Conservation (phyloP, 2,797 vertebrate species). For the Phoxinus dragarum region DNA sequence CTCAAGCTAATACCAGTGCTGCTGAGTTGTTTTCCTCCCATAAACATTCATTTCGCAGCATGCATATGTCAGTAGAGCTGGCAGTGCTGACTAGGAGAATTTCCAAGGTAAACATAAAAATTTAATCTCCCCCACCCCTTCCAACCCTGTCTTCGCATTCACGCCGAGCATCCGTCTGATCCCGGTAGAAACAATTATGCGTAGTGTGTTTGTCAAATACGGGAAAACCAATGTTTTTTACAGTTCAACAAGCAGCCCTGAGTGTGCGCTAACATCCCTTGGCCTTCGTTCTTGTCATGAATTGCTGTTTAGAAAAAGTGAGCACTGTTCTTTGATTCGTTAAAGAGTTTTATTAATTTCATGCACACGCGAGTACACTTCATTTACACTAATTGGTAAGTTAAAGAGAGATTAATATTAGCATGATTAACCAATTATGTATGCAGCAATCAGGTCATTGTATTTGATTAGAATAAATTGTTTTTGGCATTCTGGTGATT, state of each 20-base stretch:
- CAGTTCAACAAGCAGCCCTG: conserved; percentile 30
- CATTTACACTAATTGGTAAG: conserved; percentile 33
- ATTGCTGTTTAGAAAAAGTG: conserved; percentile 1
- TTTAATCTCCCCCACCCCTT: conserved; percentile 19
- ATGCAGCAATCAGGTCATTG: conserved; percentile 33
- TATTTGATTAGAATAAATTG: conserved; percentile 36
- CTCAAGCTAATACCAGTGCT: conserved; percentile 42
- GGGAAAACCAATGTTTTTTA: conserved; percentile 25
- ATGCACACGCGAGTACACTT: conserved; percentile 31
- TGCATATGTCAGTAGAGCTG: conserved; percentile 49
- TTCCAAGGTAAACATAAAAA: conserved; percentile 51
- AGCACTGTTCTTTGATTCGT: conserved; percentile 12
- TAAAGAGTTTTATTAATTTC: conserved; percentile 39
- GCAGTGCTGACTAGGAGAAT: conserved; percentile 38
- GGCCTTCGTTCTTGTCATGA: conserved; percentile 9
- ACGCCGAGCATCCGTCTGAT: conserved; percentile 27
- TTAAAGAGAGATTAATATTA: conserved; percentile 28
- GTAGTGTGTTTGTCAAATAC: conserved; percentile 26
- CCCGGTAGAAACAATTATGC: conserved; percentile 42
- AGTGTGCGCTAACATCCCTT: conserved; percentile 4
- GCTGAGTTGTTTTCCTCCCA: conserved; percentile 47
- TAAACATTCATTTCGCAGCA: conserved; percentile 51
- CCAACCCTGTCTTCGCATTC: conserved; percentile 6
- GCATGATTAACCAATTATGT: conserved; percentile 40
- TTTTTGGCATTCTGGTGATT: conserved; percentile 10